A percentile compares a stretch with the other conserved stretches of the same genome.
These are phyloP conservation scores for Trididemnum clinides DNA, from an alignment of 23 tunicate genomes.

Conservation along the genomic window DNA sequence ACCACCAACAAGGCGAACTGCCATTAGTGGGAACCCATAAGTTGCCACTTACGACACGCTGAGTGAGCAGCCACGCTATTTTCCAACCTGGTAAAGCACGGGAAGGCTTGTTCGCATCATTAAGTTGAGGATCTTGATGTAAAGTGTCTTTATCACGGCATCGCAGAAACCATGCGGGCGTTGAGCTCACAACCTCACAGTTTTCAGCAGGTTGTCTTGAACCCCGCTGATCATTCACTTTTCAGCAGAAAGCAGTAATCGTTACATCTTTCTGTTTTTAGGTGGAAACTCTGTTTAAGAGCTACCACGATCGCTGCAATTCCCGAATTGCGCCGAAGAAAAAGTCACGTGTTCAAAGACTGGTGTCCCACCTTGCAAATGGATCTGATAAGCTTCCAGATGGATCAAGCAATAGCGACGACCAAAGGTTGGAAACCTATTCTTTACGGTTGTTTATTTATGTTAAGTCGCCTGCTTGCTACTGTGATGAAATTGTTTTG, in stretches of 20 bases:
- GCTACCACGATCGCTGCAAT: constrained; percentile 79
- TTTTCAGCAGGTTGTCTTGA: no score
- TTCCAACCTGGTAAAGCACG: background rate
- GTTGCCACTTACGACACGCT: background rate
- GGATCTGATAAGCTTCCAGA: constrained; percentile 79
- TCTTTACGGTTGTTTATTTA: no score
- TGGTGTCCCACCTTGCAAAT: constrained; percentile 78
- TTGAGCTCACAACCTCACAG: no score
- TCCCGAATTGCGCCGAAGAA: constrained; percentile 86
- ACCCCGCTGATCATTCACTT: no score
- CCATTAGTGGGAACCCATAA: background rate
- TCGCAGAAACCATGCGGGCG: no score
- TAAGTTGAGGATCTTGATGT: no score
- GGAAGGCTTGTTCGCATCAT: no score
- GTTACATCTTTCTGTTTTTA: background rate
- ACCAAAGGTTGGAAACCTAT: constrained; percentile 75
- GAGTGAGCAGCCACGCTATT: background rate
- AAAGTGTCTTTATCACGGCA: no score
- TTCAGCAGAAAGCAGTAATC: no score
- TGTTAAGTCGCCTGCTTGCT: no score
- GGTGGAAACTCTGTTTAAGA: constrained; percentile 82
- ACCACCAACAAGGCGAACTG: no score
- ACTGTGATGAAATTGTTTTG: no score
- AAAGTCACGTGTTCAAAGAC: constrained; percentile 78
- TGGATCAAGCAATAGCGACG: constrained; percentile 88